These are phyloP conservation scores for Paramisgurnus dabryanus DNA, from an alignment of 2,113 vertebrate species.

Conservation along the genomic window DNA sequence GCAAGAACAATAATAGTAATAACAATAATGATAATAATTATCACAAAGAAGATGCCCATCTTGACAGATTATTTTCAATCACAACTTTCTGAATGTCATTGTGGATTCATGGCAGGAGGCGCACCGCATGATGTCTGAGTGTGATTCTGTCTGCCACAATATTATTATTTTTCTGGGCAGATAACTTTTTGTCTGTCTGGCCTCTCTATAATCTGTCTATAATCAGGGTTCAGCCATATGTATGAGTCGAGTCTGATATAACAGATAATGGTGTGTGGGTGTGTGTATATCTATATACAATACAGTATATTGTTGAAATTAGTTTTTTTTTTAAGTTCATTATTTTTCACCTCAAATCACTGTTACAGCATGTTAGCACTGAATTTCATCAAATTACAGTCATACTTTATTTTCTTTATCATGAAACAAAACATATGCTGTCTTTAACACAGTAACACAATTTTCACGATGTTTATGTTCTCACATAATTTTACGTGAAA, in stretches of 20 bases:
- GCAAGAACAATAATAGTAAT: slow-evolving; percentile 45
- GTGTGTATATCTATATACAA: background rate
- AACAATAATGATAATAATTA: slow-evolving; percentile 54
- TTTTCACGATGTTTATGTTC: slow-evolving; percentile 1
- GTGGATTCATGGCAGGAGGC: slow-evolving; percentile 37
- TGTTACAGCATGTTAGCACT: background rate
- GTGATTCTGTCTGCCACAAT: slow-evolving; percentile 16
- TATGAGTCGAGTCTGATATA: slow-evolving; percentile 16
- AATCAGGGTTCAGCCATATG: slow-evolving; percentile 1
- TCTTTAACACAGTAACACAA: background rate
- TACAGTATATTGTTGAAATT: background rate
- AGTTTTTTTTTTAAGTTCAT: background rate
- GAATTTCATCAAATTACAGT: background rate
- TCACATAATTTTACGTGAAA: background rate
- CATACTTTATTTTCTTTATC: background rate
- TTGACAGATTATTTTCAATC: slow-evolving; percentile 50
- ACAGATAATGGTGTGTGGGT: background rate
- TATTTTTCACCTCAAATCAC: background rate
- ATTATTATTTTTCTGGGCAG: slow-evolving; percentile 16
- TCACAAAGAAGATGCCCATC: slow-evolving; percentile 44
- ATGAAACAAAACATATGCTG: slow-evolving; percentile 10
- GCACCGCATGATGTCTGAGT: slow-evolving; percentile 16
- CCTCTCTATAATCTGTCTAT: slow-evolving; percentile 24
- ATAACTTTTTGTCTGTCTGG: slow-evolving; percentile 19
- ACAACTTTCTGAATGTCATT: slow-evolving; percentile 43